Evolutionary conservation across 2,888 invertebrate genomes (phyloP).

Genomic region (Ctena decussata): DNA sequence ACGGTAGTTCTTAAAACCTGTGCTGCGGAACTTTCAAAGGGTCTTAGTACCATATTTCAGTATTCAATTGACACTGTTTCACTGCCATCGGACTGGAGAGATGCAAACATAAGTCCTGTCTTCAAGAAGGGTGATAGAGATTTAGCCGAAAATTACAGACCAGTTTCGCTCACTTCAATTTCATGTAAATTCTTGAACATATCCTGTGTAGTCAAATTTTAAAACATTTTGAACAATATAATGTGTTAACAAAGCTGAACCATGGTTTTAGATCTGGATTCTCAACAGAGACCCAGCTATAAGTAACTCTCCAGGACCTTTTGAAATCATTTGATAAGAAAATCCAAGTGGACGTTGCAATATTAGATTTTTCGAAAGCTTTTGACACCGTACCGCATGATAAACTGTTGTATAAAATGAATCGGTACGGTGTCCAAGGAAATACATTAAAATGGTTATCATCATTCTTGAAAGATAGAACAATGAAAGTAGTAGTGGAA

Average conservation of each 20-base stretch:
- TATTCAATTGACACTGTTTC: too few species aligned
- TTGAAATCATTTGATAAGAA: neutral
- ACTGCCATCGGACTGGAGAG: too few species aligned
- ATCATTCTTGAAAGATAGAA: neutral
- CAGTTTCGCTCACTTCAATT: neutral
- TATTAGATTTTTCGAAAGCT: neutral
- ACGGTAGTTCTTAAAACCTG: neutral
- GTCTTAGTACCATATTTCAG: too few species aligned
- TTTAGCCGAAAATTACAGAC: slow-evolving; percentile 9
- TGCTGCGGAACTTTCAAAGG: too few species aligned
- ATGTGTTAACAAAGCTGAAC: neutral
- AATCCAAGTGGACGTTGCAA: neutral
- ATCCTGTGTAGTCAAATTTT: neutral
- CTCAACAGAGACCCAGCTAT: too few species aligned
- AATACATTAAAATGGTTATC: too few species aligned
- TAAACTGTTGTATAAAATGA: neutral
- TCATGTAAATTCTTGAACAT: slow-evolving; percentile 6
- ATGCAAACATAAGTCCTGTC: too few species aligned
- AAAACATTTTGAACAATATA: neutral
- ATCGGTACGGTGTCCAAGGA: neutral
- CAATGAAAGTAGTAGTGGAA: neutral
- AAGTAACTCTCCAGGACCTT: neutral
- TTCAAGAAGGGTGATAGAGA: neutral
- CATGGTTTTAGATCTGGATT: too few species aligned
- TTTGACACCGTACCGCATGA: too few species aligned